Conservation (phyloP, 2,797 vertebrate species). For the Sternotherus odoratus region DNA sequence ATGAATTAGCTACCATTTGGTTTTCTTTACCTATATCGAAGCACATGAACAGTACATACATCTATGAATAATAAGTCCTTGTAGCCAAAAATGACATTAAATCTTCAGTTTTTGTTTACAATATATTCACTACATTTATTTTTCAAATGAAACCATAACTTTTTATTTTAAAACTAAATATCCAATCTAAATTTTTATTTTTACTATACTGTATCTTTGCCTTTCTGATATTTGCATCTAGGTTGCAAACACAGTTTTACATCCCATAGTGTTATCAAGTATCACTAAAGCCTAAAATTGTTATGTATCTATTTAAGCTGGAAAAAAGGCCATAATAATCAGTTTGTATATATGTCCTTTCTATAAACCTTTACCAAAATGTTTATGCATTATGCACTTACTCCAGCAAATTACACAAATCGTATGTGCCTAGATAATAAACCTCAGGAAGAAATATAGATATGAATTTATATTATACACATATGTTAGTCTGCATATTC, state of each 20-base stretch:
- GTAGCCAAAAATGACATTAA: neutral
- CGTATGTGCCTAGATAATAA: conserved; percentile 39
- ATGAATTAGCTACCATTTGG: accelerated
- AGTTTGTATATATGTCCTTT: neutral
- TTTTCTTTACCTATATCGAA: neutral
- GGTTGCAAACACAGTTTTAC: neutral
- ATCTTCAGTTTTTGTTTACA: neutral
- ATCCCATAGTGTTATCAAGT: neutral
- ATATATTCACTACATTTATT: neutral
- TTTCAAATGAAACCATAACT: neutral
- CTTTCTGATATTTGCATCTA: neutral
- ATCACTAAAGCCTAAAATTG: conserved; percentile 13
- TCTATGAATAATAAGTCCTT: neutral
- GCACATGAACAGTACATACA: neutral
- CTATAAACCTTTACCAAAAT: conserved; percentile 7
- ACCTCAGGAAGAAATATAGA: neutral
- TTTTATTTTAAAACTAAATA: neutral
- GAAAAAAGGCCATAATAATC: conserved; percentile 25
- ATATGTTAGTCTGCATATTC: conserved; percentile 4
- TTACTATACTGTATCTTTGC: conserved; percentile 13
- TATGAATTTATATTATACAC: neutral
- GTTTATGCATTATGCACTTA: conserved; percentile 9
- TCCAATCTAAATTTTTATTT: neutral
- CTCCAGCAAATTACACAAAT: conserved; percentile 12
- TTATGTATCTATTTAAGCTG: neutral